phyloP scores from a whole-genome alignment of 1,140 invertebrate species.

The Drosophila orosa region DNA sequence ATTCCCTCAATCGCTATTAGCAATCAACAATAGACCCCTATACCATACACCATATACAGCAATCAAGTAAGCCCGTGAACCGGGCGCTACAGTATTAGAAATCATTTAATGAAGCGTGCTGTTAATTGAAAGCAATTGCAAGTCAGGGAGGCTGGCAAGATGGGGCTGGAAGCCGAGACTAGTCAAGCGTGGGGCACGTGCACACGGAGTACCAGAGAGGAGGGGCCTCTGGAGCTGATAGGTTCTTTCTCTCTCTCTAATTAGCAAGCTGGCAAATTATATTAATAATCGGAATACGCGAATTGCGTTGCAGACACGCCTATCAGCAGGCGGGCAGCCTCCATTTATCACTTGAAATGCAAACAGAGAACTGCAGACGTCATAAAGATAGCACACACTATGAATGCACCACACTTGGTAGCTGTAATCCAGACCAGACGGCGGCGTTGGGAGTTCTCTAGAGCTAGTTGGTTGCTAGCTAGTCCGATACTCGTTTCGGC shows the following conservation, averaged over 20 bases:
- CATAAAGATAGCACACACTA: conserved; percentile 46
- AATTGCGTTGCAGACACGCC: conserved; percentile 55
- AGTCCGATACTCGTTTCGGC: neutral
- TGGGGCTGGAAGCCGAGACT: neutral
- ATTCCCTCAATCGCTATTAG: neutral
- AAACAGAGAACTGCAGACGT: conserved; percentile 59
- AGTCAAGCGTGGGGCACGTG: conserved; percentile 62
- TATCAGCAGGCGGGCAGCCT: conserved; percentile 4
- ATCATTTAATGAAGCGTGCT: conserved; percentile 46
- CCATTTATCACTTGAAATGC: conserved; percentile 22
- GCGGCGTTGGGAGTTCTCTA: conserved; percentile 2
- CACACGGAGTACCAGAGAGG: conserved; percentile 1
- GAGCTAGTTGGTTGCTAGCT: neutral
- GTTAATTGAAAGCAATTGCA: conserved; percentile 57
- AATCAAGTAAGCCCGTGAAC: conserved; percentile 46
- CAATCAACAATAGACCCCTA: conserved; percentile 23
- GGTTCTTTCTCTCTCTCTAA: conserved; percentile 14
- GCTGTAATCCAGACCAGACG: conserved; percentile 40
- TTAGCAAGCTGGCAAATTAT: conserved; percentile 47
- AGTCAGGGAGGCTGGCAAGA: conserved; percentile 1
- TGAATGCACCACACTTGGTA: conserved; percentile 41
- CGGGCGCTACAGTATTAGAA: conserved; percentile 42
- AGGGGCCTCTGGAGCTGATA: conserved; percentile 21
- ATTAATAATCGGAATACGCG: conserved; percentile 19
- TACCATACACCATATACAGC: conserved; percentile 14